phyloP scores from a whole-genome alignment of 2,888 invertebrate species.

The Sesamia inferens region DNA sequence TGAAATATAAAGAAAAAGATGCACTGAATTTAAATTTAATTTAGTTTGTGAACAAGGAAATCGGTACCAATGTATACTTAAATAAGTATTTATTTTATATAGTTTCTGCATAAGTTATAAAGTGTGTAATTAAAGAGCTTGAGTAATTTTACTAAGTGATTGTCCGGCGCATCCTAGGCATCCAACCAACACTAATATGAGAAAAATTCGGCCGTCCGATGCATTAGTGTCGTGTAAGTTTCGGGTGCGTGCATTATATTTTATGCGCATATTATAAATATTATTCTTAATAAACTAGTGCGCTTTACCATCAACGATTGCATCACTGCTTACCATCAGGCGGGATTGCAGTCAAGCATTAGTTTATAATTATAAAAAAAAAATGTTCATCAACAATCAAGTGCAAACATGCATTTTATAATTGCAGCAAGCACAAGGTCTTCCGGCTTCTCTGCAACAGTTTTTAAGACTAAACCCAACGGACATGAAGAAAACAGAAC shows the following conservation, averaged over 20 bases:
- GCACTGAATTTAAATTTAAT: too few relatives aligned
- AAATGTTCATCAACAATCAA: neutral
- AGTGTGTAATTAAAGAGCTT: neutral
- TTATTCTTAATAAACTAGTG: too few relatives aligned
- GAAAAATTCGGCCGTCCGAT: neutral
- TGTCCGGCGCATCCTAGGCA: neutral
- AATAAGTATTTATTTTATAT: neutral
- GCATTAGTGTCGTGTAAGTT: neutral
- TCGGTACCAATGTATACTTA: neutral
- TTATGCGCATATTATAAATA: neutral
- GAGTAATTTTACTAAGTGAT: neutral
- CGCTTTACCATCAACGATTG: too few relatives aligned
- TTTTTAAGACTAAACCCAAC: slow-evolving; percentile 82
- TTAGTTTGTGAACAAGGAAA: too few relatives aligned
- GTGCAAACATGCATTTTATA: neutral
- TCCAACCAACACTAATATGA: neutral
- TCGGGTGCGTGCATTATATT: neutral
- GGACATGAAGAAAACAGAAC: slow-evolving; percentile 68
- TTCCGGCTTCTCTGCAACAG: slow-evolving; percentile 85
- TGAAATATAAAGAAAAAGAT: too few relatives aligned
- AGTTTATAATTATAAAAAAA: too few relatives aligned
- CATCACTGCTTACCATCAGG: too few relatives aligned
- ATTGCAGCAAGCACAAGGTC: slow-evolving; percentile 80
- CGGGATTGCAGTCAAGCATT: too few relatives aligned
- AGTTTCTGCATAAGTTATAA: neutral